A percentile compares a stretch with the other conserved stretches of the same genome.
Conservation (phyloP, 2,888 invertebrate genomes). For the Hermodice carunculata region DNA sequence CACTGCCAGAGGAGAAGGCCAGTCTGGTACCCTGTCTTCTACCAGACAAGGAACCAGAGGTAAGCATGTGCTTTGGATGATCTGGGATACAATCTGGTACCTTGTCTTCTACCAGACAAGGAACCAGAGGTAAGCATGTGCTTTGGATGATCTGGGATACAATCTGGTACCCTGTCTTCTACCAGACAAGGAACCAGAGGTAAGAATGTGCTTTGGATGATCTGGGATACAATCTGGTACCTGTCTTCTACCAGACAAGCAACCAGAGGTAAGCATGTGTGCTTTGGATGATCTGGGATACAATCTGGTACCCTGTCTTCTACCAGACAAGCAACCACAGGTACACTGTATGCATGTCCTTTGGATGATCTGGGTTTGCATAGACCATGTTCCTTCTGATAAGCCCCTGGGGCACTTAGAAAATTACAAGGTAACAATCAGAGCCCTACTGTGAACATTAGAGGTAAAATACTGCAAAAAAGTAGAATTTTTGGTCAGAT, state of each 20-base stretch:
- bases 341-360: too few relatives aligned
- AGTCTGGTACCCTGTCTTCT: slow-evolving; percentile 65
- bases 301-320: slow-evolving; percentile 68
- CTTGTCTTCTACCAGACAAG: slow-evolving; percentile 16
- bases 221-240: too few relatives aligned
- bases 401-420: too few relatives aligned
- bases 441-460: too few relatives aligned
- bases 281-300: too few relatives aligned
- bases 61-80: slow-evolving; percentile 43
- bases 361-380: too few relatives aligned
- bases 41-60: slow-evolving; percentile 7
- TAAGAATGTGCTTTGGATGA: slow-evolving; percentile 68
- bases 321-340: slow-evolving; percentile 14
- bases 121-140: slow-evolving; percentile 18
- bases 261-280: slow-evolving; percentile 20
- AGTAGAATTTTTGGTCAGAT: too few relatives aligned
- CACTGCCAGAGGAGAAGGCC: slow-evolving; percentile 50
- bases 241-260: slow-evolving; percentile 49
- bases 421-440: too few relatives aligned
- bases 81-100: slow-evolving; percentile 5
- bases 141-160: too few relatives aligned
- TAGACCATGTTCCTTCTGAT: too few relatives aligned
- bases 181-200: slow-evolving; percentile 62
- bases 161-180: slow-evolving; percentile 69
- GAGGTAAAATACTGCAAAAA: too few relatives aligned